Percentiles rank a stretch among this genome's conserved stretches.
phyloP scores from a whole-genome alignment of 2,113 vertebrate species.

The Brachyhypopomus gauderio region DNA sequence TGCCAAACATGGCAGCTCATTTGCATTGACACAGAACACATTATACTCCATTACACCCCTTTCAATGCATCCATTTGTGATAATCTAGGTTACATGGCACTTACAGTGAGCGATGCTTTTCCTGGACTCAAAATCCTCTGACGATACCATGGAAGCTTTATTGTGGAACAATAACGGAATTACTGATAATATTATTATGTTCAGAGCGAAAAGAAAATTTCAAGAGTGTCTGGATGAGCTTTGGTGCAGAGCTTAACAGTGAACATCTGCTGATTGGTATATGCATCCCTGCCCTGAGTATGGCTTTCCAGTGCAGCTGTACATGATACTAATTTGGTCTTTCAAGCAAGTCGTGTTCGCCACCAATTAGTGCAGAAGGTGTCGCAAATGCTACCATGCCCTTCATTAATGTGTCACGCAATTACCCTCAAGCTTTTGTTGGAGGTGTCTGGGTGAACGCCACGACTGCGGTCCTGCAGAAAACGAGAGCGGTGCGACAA shows the following conservation, averaged over 20 bases:
- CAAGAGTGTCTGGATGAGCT: background rate
- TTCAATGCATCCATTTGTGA: slow-evolving; percentile 15
- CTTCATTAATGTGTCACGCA: slow-evolving; percentile 56
- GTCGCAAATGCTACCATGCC: slow-evolving; percentile 56
- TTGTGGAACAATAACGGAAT: background rate
- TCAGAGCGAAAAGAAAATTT: background rate
- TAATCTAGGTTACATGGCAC: background rate
- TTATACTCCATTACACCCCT: background rate
- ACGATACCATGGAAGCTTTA: background rate
- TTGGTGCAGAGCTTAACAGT: background rate
- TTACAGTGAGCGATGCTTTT: background rate
- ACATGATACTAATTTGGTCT: slow-evolving; percentile 61
- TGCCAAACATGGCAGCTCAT: slow-evolving; percentile 33
- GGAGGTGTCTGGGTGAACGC: slow-evolving; percentile 18
- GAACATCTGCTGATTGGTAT: slow-evolving; percentile 24
- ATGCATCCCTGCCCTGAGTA: slow-evolving; percentile 32
- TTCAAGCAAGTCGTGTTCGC: slow-evolving; percentile 47
- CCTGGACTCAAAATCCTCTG: background rate
- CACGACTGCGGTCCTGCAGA: background rate
- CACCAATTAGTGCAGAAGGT: slow-evolving; percentile 63
- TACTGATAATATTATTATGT: background rate
- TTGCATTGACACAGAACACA: slow-evolving; percentile 39
- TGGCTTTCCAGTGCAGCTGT: slow-evolving; percentile 48
- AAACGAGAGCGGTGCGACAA: slow-evolving; percentile 2
- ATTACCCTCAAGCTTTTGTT: slow-evolving; percentile 48